These are phyloP conservation scores for Tanypteryx hageni DNA, from an alignment of 2,888 invertebrate species.

Conservation along the genomic window DNA sequence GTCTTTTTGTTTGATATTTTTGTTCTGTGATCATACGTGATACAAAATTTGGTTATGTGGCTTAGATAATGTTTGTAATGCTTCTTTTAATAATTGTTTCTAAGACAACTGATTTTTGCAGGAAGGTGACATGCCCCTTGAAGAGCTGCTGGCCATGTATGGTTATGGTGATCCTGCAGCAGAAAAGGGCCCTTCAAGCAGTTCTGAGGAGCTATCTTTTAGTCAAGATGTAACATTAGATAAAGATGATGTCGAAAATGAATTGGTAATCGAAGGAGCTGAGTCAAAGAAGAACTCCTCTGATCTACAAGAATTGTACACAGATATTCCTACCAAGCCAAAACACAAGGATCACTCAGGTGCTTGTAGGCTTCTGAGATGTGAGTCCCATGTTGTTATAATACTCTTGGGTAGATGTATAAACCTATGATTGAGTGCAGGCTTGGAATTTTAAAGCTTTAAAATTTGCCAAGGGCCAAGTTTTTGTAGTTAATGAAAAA, in stretches of 20 bases:
- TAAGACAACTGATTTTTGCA: constrained; percentile 71
- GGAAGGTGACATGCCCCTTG: constrained; percentile 98
- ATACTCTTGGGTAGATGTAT: background rate
- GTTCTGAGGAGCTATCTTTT: constrained; percentile 71
- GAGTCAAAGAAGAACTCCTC: constrained; percentile 75
- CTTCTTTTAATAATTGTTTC: background rate
- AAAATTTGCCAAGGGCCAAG: no score
- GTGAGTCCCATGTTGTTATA: constrained; percentile 70
- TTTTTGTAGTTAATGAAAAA: no score
- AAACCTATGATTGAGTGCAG: no score
- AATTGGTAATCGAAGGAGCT: constrained; percentile 74
- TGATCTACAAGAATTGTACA: constrained; percentile 78
- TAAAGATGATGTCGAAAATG: constrained; percentile 72
- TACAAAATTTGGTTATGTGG: background rate
- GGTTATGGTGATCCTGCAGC: constrained; percentile 79
- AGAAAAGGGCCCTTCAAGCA: constrained; percentile 71
- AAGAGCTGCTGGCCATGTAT: constrained; percentile 93
- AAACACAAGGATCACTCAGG: constrained; percentile 68
- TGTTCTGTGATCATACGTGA: no score
- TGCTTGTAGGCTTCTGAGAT: constrained; percentile 77
- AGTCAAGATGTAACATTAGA: constrained; percentile 69
- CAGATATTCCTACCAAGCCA: constrained; percentile 73
- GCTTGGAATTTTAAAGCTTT: no score
- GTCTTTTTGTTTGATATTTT: no score
- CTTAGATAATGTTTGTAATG: background rate